Evolutionary conservation across 1,140 invertebrate genomes (phyloP).

Genomic region (Zaprionus vittiger): DNA sequence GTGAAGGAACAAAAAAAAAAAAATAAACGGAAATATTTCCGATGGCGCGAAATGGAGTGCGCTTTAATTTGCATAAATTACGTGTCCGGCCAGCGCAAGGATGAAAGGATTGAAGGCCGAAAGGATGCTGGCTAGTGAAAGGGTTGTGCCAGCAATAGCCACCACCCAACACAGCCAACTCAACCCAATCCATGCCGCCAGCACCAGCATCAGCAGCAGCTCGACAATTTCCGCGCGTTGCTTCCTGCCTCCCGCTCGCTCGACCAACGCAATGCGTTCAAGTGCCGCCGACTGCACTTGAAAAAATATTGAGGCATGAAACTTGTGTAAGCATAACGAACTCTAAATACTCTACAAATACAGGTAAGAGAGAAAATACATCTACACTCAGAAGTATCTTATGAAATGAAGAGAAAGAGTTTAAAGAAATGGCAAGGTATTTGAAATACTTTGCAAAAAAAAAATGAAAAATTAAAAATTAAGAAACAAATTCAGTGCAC

Average conservation of each 20-base stretch:
- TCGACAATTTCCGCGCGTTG: neutral
- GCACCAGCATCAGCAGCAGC: neutral
- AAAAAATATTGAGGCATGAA: conserved; percentile 17
- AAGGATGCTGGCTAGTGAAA: conserved; percentile 38
- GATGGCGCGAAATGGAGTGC: conserved; percentile 79
- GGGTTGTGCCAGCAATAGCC: conserved; percentile 48
- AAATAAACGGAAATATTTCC: conserved; percentile 52
- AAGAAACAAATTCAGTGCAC: no score
- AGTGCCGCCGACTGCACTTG: conserved; percentile 66
- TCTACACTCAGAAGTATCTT: neutral
- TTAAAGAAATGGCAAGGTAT: no score
- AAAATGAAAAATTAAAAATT: no score
- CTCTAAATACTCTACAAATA: neutral
- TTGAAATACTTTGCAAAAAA: no score
- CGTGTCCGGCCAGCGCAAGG: conserved; percentile 22
- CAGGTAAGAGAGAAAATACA: neutral
- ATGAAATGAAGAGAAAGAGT: no score
- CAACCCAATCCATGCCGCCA: neutral
- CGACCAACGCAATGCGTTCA: conserved; percentile 40
- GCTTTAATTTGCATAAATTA: conserved; percentile 83
- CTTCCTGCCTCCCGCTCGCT: conserved; percentile 36
- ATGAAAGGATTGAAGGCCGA: conserved; percentile 20
- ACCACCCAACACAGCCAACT: conserved; percentile 6
- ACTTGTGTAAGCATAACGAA: neutral
- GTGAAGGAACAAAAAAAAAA: conserved; percentile 19